phyloP scores from a whole-genome alignment of 2,113 vertebrate genomes.

The Pelodiscus sinensis region DNA sequence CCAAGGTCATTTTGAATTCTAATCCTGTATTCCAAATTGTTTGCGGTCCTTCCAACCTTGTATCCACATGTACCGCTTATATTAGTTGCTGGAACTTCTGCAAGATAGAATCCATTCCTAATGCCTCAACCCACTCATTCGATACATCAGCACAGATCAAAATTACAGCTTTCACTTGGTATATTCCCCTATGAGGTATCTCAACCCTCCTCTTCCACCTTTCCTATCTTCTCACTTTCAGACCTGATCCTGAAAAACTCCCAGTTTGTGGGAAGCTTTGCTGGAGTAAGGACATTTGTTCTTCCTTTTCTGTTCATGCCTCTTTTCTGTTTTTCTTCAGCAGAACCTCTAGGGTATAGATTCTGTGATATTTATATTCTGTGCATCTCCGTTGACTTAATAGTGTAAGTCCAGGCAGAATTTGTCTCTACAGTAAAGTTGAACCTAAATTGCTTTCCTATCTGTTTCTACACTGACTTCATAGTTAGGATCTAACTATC shows the following conservation, averaged over 20 bases:
- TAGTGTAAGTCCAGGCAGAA: not conserved
- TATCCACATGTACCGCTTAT: not conserved
- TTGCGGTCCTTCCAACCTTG: not conserved
- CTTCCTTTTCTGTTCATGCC: not conserved
- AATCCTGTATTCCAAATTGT: not conserved
- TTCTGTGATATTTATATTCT: not conserved
- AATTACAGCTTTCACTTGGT: not conserved
- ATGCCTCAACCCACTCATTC: constrained; percentile 7
- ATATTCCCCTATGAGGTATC: not conserved
- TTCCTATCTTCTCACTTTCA: not conserved
- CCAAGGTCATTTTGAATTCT: not conserved
- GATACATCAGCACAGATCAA: not conserved
- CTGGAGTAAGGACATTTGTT: not conserved
- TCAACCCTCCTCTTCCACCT: not conserved
- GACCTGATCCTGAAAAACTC: not conserved
- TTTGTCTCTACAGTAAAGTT: not conserved
- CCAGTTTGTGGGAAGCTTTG: not conserved
- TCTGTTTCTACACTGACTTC: not conserved
- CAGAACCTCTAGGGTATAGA: not conserved
- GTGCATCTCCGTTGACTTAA: not conserved
- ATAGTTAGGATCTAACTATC: not conserved
- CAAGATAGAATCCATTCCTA: constrained; percentile 14
- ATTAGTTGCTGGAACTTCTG: not conserved
- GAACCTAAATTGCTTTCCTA: not conserved
- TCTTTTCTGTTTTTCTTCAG: not conserved